Evolutionary conservation across 2,888 invertebrate genomes (phyloP).

Genomic region (Diaphora mendica): DNA sequence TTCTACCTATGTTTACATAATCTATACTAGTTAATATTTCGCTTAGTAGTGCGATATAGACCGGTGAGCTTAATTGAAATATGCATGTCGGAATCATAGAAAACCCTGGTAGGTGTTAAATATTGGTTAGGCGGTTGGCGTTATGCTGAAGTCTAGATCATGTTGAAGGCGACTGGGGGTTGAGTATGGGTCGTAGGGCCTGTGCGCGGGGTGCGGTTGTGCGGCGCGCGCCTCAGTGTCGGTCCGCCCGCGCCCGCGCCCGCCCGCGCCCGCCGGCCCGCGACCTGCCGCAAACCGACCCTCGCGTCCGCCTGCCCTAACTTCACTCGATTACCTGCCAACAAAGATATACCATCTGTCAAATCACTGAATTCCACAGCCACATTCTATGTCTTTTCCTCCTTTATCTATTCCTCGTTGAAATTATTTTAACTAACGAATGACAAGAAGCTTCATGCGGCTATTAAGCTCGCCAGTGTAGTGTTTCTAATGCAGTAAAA

Average conservation of each 20-base stretch:
- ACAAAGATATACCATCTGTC: constrained; percentile 67
- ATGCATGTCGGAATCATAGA: constrained; percentile 27
- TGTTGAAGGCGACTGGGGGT: constrained; percentile 47
- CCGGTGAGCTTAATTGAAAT: constrained; percentile 33
- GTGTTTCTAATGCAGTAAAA: constrained; percentile 39
- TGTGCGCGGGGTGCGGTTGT: constrained; percentile 60
- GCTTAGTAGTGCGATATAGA: constrained; percentile 18
- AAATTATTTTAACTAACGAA: constrained; percentile 37
- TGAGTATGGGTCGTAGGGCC: constrained; percentile 50
- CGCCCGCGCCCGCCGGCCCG: constrained; percentile 77
- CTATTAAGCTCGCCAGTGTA: constrained; percentile 42
- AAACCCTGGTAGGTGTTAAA: constrained; percentile 34
- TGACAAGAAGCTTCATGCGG: constrained; percentile 38
- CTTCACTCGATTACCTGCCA: constrained; percentile 74
- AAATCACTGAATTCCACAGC: constrained; percentile 52
- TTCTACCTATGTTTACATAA: background rate
- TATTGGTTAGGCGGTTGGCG: constrained; percentile 43
- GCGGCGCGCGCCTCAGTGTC: constrained; percentile 84
- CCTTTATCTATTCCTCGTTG: constrained; percentile 22
- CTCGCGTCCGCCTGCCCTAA: constrained; percentile 70
- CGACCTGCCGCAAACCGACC: constrained; percentile 77
- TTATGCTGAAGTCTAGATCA: constrained; percentile 69
- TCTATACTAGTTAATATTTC: background rate
- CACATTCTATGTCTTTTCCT: constrained; percentile 37
- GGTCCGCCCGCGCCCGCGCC: constrained; percentile 83